Evolutionary conservation across 2,113 vertebrate species (phyloP), one percentile per base, ranked within the genome.

Genomic region (Coreoperca whiteheadi): DNA sequence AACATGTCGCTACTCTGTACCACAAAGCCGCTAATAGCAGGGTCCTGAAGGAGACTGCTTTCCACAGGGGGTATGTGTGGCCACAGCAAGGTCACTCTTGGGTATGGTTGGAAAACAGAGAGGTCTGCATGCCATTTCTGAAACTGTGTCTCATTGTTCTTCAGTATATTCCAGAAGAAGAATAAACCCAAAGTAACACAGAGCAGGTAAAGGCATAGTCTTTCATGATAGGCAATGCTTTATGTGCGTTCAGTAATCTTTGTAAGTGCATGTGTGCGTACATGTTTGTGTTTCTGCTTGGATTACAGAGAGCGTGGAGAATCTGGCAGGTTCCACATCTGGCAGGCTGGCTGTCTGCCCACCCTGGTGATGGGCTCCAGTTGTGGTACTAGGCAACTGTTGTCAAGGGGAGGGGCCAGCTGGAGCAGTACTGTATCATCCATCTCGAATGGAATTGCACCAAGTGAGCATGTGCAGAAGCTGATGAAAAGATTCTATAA

Each of bases 281-380:
- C 30, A 82, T 88, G 75, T 73, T 86, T 86, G 82, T 82, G 76
- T 86, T 88, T 79, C 75, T 85, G 76, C 85, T 84, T 70, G 73
- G 78, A 71, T 85, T 82, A 78, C 48, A 86, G 86, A 85, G 86
- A 60, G 65, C 64, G 41, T 41, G 68, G 77, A 90, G 83, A 82
- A n/a, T n/a, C n/a, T n/a, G n/a, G n/a, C n/a, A 68, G 81, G 77
- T 85, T 77, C 88, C 91, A 92, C 93, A 95, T 95, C 93, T 95
- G 94, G 93, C 80, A 66, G 85, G 32, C 88, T 93, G 93, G 93
- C 88, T 37, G 79, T 64, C 81, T 51, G 87, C 92, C 92, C 56
- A 10, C 51, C 30, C 16, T 46, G 77, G 83, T 88, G 93, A 93
- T 92, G 84, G 85, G 90, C 89, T 94, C 91, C 93, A 94, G 91